phyloP scores from a whole-genome alignment of 2,797 vertebrate species.

The Discoglossus pictus region DNA sequence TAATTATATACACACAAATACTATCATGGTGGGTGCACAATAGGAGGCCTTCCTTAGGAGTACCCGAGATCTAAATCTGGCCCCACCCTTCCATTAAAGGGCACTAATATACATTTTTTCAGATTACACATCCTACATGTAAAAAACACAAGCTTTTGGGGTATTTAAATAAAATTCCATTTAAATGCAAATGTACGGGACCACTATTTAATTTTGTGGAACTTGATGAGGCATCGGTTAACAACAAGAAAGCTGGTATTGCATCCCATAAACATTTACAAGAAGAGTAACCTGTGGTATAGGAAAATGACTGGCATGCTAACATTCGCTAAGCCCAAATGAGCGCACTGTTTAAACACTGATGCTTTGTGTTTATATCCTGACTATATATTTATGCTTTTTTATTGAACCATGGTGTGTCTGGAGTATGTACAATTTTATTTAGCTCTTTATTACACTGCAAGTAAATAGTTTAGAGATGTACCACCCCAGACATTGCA shows the following conservation, averaged over 20 bases:
- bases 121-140: too few relatives aligned
- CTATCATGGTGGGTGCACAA: too few relatives aligned
- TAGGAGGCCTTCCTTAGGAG: too few relatives aligned
- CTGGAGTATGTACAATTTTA: conserved; percentile 20
- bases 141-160: too few relatives aligned
- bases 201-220: too few relatives aligned
- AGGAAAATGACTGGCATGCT: conserved; percentile 35
- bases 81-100: too few relatives aligned
- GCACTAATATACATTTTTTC: too few relatives aligned
- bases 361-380: conserved; percentile 28
- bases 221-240: neutral
- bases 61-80: too few relatives aligned
- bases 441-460: conserved; percentile 2
- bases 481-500: conserved; percentile 12
- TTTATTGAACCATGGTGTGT: conserved; percentile 40
- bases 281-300: conserved; percentile 9
- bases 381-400: conserved; percentile 30
- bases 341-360: conserved; percentile 22
- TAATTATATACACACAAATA: too few relatives aligned
- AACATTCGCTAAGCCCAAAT: conserved; percentile 37
- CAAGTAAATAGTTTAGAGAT: conserved; percentile 18
- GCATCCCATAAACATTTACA: conserved; percentile 28
- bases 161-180: too few relatives aligned
- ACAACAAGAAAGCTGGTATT: conserved; percentile 13
- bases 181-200: too few relatives aligned